Base-by-base conservation (phyloP, 2,888 invertebrate genomes). In the Candidula unifasciata region DNA sequence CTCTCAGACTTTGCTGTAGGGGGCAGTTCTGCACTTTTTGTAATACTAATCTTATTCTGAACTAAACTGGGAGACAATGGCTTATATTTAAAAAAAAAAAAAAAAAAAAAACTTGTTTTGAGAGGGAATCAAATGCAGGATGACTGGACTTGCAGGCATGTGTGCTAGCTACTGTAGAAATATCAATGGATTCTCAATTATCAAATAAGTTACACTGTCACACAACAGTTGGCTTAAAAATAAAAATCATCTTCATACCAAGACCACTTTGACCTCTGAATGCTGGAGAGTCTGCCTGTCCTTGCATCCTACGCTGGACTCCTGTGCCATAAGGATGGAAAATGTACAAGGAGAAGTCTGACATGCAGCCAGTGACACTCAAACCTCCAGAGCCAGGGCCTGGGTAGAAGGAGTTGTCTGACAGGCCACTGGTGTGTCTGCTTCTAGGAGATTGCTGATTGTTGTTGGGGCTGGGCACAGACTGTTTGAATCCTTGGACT, bases 301-400 rank as follows among this genome's bases (percentile, higher is more conserved):
- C 73, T 35, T 66, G 80, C 30, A 96, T 82, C 27, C 89, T 88
- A 33, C 91, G 89, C 85, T 91, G 91, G 10, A 89, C 90, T 8
- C 89, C 90, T 78, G 96, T 97, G 13, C 98, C 98, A 93, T 99
- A 99, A 0, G 99, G 99, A 94, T 99, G 99, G 95, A 99, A 99
- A 91, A 99, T 97, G 94, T 98, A 98, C 3, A 99, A 96, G 2
- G 98, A 98, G 94, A 99, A 99, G 94, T 99, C 98, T 0, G 98
- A 97, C 86, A 99, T 95, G 91, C 98, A 98, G 0, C 98, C 98
- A 0, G 99, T 99, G 10, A 99, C 97, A 93, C 98, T 97, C 2
- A 97, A 95, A 0, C 97, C 97, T 54, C 97, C 97, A 52, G 90
- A 89, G 79, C 87, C 87, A 30, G 90, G 88, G 86, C 80, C 84